Conservation (phyloP, 2,888 invertebrate species). For the Morpho deidamia region DNA sequence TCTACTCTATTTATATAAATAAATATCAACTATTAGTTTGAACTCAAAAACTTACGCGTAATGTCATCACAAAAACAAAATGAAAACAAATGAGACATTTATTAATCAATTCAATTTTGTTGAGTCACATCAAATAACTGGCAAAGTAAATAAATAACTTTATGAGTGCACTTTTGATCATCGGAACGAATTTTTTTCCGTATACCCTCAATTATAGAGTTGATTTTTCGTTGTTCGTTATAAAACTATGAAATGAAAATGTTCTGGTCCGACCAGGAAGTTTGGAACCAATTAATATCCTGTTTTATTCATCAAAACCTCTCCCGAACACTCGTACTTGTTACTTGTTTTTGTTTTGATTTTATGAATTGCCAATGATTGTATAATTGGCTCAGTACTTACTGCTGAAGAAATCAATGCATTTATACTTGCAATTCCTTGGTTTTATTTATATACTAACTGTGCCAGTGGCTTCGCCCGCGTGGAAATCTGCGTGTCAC, state of each 20-base stretch:
- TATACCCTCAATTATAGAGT: background rate
- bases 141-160: constrained; percentile 16
- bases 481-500: too few relatives aligned
- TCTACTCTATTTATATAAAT: too few relatives aligned
- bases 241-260: constrained; percentile 8
- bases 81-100: constrained; percentile 4
- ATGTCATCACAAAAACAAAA: too few relatives aligned
- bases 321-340: constrained; percentile 24
- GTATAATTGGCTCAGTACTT: constrained; percentile 12
- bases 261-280: constrained; percentile 17
- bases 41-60: too few relatives aligned
- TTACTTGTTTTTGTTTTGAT: constrained; percentile 13
- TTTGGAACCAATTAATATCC: constrained; percentile 27
- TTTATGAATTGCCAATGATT: constrained; percentile 12
- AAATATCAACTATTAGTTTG: too few relatives aligned
- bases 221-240: background rate
- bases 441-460: too few relatives aligned
- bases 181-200: background rate
- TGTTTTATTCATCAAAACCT: constrained; percentile 27
- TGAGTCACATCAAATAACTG: constrained; percentile 19
- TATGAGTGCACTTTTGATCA: constrained; percentile 19
- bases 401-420: constrained; percentile 3
- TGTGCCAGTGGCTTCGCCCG: too few relatives aligned
- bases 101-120: constrained; percentile 21
- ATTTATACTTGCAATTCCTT: too few relatives aligned